Conservation (phyloP, 2,797 vertebrate genomes). For the Pogoniulus pusillus region DNA sequence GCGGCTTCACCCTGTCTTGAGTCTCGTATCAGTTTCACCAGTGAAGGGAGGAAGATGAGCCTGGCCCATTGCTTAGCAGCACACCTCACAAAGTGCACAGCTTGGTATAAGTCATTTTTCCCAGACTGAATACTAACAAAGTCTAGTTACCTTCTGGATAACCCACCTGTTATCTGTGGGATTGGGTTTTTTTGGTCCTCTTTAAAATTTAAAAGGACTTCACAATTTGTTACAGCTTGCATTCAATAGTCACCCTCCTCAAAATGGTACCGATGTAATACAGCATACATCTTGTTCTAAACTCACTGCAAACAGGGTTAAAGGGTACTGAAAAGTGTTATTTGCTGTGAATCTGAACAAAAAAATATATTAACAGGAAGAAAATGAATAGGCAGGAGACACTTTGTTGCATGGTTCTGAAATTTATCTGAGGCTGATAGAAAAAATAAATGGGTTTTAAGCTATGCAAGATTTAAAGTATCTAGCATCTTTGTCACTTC, state of each 20-base stretch:
- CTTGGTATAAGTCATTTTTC: neutral
- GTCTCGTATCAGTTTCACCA: neutral
- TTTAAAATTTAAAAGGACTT: neutral
- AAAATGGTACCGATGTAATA: neutral
- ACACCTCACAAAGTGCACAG: neutral
- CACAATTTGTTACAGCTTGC: neutral
- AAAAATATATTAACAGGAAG: neutral
- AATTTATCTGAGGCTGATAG: neutral
- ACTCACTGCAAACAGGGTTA: neutral
- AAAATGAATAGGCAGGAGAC: neutral
- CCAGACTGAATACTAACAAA: neutral
- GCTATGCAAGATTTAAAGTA: neutral
- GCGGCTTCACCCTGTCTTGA: neutral
- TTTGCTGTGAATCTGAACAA: neutral
- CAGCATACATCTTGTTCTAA: neutral
- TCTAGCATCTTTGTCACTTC: neutral
- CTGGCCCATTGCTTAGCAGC: neutral
- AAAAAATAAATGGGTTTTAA: neutral
- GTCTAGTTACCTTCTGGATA: neutral
- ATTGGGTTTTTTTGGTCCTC: neutral
- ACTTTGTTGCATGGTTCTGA: neutral
- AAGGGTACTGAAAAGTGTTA: neutral
- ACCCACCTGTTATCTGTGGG: neutral
- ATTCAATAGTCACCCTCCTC: neutral
- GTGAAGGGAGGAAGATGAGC: neutral